Evolutionary conservation across 2,797 vertebrate genomes (phyloP).

Genomic region (Chelon auratus): DNA sequence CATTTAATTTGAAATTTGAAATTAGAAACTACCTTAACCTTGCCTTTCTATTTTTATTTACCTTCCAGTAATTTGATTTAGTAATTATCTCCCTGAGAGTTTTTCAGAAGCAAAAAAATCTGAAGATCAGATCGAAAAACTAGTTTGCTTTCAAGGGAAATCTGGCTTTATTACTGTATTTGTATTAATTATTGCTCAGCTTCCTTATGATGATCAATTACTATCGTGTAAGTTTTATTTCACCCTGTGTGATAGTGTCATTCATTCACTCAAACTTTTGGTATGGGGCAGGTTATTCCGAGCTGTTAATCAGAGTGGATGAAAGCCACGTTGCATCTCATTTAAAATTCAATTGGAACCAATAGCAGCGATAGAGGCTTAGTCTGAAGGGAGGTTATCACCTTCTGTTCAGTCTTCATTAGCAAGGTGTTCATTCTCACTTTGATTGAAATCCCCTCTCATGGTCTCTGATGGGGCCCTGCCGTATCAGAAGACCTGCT

Average conservation of each 20-base stretch:
- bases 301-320: conserved; percentile 43
- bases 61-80: too few species aligned
- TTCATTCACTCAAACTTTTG: conserved; percentile 2
- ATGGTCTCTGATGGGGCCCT: conserved; percentile 24
- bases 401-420: conserved; percentile 60
- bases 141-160: too few species aligned
- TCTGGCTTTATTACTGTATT: too few species aligned
- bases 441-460: conserved; percentile 51
- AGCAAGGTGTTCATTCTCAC: conserved; percentile 33
- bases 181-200: background rate
- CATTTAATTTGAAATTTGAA: too few species aligned
- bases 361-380: conserved; percentile 33
- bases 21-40: too few species aligned
- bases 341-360: conserved; percentile 53
- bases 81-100: too few species aligned
- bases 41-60: too few species aligned
- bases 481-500: conserved; percentile 37
- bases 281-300: conserved; percentile 12
- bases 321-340: conserved; percentile 39
- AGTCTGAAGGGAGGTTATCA: conserved; percentile 57
- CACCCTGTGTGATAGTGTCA: conserved; percentile 2
- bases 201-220: background rate
- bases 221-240: background rate
- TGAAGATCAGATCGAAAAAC: too few species aligned
- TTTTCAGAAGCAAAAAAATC: too few species aligned